Evolutionary conservation across 2,797 vertebrate genomes (phyloP).

Genomic region (Ptychadena robeensis): DNA sequence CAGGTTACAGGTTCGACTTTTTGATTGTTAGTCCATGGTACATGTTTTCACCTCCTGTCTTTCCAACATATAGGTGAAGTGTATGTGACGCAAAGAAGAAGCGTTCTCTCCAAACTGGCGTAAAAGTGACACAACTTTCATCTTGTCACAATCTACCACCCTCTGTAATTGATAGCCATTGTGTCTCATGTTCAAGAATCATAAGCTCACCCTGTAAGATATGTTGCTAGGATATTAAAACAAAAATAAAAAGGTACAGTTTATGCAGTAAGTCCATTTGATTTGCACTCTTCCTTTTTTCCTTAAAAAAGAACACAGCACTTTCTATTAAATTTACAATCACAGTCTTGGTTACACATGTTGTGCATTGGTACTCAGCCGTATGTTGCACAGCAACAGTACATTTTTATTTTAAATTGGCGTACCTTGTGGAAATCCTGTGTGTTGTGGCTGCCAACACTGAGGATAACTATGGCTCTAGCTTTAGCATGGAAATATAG

Average conservation of each 20-base stretch:
- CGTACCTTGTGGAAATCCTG: constrained; percentile 60
- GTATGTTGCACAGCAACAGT: constrained; percentile 72
- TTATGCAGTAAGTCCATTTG: constrained; percentile 12
- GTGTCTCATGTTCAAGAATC: constrained; percentile 3
- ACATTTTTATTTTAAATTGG: constrained; percentile 69
- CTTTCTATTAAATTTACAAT: constrained; percentile 64
- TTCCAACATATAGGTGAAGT: neutral
- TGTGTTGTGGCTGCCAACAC: constrained; percentile 55
- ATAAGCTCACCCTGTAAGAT: neutral
- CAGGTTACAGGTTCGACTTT: constrained; percentile 44
- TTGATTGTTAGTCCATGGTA: constrained; percentile 69
- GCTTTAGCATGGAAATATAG: constrained; percentile 41
- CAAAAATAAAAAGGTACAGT: constrained; percentile 32
- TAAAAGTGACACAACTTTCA: neutral
- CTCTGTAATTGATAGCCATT: constrained; percentile 2
- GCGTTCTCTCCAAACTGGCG: neutral
- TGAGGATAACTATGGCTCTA: constrained; percentile 45
- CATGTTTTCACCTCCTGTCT: constrained; percentile 66
- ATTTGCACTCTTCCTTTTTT: constrained; percentile 26
- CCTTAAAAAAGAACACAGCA: constrained; percentile 54
- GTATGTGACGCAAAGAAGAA: constrained; percentile 3
- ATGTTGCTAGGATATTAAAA: constrained; percentile 56
- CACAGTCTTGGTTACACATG: constrained; percentile 65
- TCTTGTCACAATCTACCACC: constrained; percentile 12
- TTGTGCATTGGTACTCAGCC: constrained; percentile 69